Evolutionary conservation across 2,113 vertebrate species (phyloP), one percentile per base, ranked within the genome.

Genomic region (Poeciliopsis turrubarensis): DNA sequence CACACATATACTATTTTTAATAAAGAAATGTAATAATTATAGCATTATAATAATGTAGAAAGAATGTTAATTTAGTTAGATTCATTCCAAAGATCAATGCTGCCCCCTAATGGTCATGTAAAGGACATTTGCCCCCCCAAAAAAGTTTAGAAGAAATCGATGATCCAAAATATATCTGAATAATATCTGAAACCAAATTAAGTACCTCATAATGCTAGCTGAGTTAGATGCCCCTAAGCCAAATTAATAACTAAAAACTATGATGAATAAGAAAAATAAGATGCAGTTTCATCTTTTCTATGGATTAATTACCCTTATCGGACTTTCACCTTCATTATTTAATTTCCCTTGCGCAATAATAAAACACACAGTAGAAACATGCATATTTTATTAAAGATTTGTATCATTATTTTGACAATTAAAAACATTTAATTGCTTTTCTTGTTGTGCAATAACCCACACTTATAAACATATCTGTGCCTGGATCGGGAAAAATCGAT

Each of bases 51-150:
- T 79, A 65, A 80, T 65, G 64, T 54, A 75, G 44, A 60, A 30
- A 62, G 26, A 34, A 68, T 25, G 29, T 67, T 9, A 14, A 4
- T 70, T 29, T 72, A 39, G 6, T 68, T 69, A 62, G 31, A 4
- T 51, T 22, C 8, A 47, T 83, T 83, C 65, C 30, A 85, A 83
- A 90, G 77, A 78, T 75, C 81, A 90, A 87, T 88, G 72, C 89
- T 92, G 90, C 91, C 92, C 88, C 73, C 92, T 89, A 61, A 80
- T 83, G 92, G 86, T 64, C 65, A 81, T 30, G 5, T 62, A 47
- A n/a, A 71, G 66, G 25, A 81, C 67, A 65, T 15, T 25, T 3
- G 4, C 17, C 44, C 44, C 39, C 47, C n/a, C 64, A 61, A 69
- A 61, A 69, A 31, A 15, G 34, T 51, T 6, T 31, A 29, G 3